These are phyloP conservation scores for Ophonus ardosiacus DNA, from an alignment of 2,888 invertebrate genomes.

Conservation along the genomic window DNA sequence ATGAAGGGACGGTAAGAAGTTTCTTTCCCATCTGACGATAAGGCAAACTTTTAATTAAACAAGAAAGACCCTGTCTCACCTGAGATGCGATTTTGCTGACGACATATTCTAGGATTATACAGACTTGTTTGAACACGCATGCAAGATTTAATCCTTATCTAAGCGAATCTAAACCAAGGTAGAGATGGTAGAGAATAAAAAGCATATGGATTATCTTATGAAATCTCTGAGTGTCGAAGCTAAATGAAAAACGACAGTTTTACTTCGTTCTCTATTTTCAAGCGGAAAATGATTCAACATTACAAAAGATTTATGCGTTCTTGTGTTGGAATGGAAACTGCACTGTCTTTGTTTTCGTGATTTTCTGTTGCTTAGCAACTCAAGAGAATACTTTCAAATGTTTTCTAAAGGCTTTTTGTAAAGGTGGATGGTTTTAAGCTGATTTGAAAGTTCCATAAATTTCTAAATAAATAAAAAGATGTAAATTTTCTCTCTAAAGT, in stretches of 20 bases:
- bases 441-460: background rate
- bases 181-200: background rate
- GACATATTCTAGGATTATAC: conserved; percentile 23
- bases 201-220: conserved; percentile 35
- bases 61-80: conserved; percentile 6
- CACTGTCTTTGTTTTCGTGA: conserved; percentile 20
- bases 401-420: background rate
- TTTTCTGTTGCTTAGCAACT: conserved; percentile 18
- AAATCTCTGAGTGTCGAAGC: conserved; percentile 12
- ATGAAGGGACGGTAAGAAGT: conserved; percentile 29
- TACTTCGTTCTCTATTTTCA: background rate
- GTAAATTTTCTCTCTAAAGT: background rate
- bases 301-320: conserved; percentile 27
- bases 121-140: conserved; percentile 26
- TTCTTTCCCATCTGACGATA: conserved; percentile 23
- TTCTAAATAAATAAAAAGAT: background rate
- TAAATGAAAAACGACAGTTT: conserved; percentile 35
- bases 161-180: conserved; percentile 29
- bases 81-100: conserved; percentile 30
- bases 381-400: background rate
- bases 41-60: conserved; percentile 49
- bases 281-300: conserved; percentile 16
- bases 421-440: background rate
- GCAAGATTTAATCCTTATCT: conserved; percentile 49
- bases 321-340: background rate